Base-by-base conservation (phyloP, 2,113 vertebrate genomes). In the Oostethus manadensis region DNA sequence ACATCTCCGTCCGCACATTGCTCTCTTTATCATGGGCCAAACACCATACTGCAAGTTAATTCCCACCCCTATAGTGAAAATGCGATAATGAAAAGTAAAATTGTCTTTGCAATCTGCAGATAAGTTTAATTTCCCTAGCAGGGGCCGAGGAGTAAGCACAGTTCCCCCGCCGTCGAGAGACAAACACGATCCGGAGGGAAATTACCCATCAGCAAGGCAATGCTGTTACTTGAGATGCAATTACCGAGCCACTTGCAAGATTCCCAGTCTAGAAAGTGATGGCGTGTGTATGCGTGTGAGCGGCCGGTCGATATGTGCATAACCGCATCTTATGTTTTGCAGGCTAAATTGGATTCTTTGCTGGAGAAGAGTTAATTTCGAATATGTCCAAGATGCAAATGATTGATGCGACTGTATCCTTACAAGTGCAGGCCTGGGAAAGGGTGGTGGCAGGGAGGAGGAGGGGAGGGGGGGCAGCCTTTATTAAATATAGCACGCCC, bases 201-300 rank as follows among this genome's bases (percentile, higher is more conserved):
- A 87, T 90, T 88, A 89, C 84, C 86, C 84, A 89, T 88, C 87
- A 83, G 83, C 83, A 89, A 86, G 80, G 85, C 80, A 88, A 86
- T 83, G 77, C 81, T 86, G 84, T 84, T 86, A 82, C 80, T 55
- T 85, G 85, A 88, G 88, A 88, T 88, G 84, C 88, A 88, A 90
- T 90, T 88, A 89, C 83, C 73, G 86, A 81, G 70, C 81, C 84
- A 89, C 89, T 89, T 89, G 82, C 88, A 81, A 83, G 84, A 85
- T 86, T 84, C 83, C 83, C 76, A 76, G 80, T 67, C 66, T 60
- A 74, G 79, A 66, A 81, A 80, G 80, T 77, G 53, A 77, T 68
- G 73, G 65, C 79, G 21, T 50, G 18, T 56, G 53, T 55, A 46
- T 58, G 78, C 58, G 67, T 77, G 54, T 65, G 76, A 44, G 63